Conservation (phyloP, 92 coral and sea anemone genomes). For the Micromussa lordhowensis region DNA sequence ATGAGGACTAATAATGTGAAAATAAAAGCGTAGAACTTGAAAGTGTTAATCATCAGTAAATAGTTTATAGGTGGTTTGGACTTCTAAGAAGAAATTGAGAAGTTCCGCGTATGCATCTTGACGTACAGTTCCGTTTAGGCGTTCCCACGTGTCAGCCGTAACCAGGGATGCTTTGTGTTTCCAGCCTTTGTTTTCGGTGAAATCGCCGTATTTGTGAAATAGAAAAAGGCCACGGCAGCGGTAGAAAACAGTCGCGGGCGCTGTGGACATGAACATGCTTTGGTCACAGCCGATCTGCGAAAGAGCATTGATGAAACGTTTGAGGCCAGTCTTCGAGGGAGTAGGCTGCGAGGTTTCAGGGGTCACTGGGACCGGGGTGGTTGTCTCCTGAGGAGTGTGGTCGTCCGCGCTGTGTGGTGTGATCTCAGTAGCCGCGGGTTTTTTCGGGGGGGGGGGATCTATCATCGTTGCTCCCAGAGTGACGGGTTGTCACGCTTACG, state of each 20-base stretch:
- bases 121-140: neutral
- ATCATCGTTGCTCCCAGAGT: no score
- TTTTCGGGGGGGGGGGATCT: no score
- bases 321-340: no score
- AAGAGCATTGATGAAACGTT: neutral
- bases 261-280: neutral
- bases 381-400: no score
- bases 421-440: no score
- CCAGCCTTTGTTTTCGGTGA: no score
- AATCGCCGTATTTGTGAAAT: neutral
- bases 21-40: accelerated
- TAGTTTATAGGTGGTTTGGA: accelerated
- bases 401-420: no score
- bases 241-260: neutral
- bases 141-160: no score
- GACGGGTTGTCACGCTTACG: no score
- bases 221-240: neutral
- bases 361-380: no score
- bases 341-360: no score
- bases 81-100: accelerated
- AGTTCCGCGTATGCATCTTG: slow-evolving; percentile 4
- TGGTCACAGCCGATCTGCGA: neutral
- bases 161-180: no score
- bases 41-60: neutral
- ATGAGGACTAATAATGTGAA: neutral